These are phyloP conservation scores for Caenorhabditis brenneri DNA, from an alignment of 1,140 invertebrate genomes.

Conservation along the genomic window DNA sequence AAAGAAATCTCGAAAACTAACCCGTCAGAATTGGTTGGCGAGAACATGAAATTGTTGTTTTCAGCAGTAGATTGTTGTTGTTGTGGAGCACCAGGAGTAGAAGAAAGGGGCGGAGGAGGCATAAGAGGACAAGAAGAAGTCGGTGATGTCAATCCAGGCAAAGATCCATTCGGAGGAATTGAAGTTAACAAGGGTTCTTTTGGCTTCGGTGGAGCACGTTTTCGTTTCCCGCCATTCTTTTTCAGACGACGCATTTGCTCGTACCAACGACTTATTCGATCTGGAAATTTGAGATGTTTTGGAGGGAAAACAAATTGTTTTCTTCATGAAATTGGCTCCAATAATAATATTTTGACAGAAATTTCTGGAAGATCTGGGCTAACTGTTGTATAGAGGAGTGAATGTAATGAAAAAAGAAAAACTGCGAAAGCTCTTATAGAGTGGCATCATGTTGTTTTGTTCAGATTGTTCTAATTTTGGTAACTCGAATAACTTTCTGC, in stretches of 20 bases:
- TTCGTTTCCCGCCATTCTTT: conserved; percentile 49
- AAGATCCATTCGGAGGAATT: neutral
- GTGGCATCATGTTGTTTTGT: too few relatives aligned
- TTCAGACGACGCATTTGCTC: conserved; percentile 49
- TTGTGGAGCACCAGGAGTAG: neutral
- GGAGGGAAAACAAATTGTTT: neutral
- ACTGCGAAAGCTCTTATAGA: too few relatives aligned
- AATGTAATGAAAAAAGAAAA: too few relatives aligned
- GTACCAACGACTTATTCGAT: conserved; percentile 47
- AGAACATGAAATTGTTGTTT: conserved; percentile 39
- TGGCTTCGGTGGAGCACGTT: conserved; percentile 20
- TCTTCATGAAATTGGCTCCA: too few relatives aligned
- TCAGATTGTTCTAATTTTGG: too few relatives aligned
- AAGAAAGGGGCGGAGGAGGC: neutral
- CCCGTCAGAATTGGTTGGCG: conserved; percentile 29
- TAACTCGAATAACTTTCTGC: too few relatives aligned
- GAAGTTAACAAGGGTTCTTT: neutral
- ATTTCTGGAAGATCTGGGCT: too few relatives aligned
- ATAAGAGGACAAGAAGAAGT: neutral
- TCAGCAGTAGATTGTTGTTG: neutral
- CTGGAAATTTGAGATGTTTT: neutral
- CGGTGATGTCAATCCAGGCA: neutral
- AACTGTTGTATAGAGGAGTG: too few relatives aligned
- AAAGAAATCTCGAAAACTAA: neutral
- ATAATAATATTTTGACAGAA: too few relatives aligned